Evolutionary conservation across 2,797 vertebrate genomes (phyloP), one percentile per base, ranked within the genome.

Genomic region (Argentina silus): DNA sequence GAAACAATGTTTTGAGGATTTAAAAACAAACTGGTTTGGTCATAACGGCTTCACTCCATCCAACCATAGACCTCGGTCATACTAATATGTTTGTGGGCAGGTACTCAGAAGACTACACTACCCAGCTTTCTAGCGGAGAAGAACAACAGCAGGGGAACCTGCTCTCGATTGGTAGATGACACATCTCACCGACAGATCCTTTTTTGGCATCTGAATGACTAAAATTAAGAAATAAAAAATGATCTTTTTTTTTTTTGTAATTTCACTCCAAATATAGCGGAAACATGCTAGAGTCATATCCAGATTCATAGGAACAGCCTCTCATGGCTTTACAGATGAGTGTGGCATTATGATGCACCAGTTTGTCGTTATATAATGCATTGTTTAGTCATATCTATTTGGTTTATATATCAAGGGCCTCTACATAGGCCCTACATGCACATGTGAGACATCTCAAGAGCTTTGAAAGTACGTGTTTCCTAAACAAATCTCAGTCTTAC

Each of bases 21-120:
- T 36, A 1, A 48, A 75, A 70, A n/a, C 9, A 15, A 73, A 76
- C 67, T 63, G 53, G 77, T 83, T 81, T 81, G 77, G 81, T 83
- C 79, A 83, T 71, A 83, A 83, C 77, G 79, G 75, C 76, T 76
- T 78, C 51, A 17, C 69, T 67, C 74, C 60, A 57, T 75, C 36
- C 59, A 62, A 27, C 27, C 15, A 67, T 67, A 67, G 19, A 75
- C 61, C 73, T 72, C 21, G 23, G 57, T 60, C 21, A 60, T 36
- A 36, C 27, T 36, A 36, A 1, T 36, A 36, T 36, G 27, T 36
- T 36, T 36, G 27, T 36, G 27, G 27, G 27, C 4, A 36, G 27
- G 27, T 36, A 36, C 27, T 36, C 27, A 1, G 4, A 36, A 36
- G 27, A 36, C 27, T 36, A 36, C 27, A 36, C 27, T 36, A 36